A percentile compares a stretch with the other conserved stretches of the same genome.
These are phyloP conservation scores for Sprattus sprattus DNA, from an alignment of 2,113 vertebrate genomes.

Conservation along the genomic window DNA sequence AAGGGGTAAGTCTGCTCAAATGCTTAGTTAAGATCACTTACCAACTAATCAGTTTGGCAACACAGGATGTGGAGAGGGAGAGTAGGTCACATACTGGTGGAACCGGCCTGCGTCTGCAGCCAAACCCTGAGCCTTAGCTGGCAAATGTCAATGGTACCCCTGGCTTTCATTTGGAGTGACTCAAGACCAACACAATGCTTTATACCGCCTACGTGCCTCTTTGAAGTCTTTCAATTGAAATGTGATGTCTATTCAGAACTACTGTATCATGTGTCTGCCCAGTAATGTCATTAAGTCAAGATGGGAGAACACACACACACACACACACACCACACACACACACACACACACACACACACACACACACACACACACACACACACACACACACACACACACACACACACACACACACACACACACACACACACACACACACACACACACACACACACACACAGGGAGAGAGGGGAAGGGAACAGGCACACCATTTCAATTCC, in stretches of 20 bases:
- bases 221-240: slow-evolving; percentile 2
- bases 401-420: not conserved
- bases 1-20: too few relatives aligned
- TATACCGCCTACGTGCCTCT: not conserved
- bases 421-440: not conserved
- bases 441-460: not conserved
- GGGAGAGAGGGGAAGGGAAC: too few relatives aligned
- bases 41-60: not conserved
- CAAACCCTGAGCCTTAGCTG: not conserved
- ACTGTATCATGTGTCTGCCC: not conserved
- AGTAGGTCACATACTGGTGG: not conserved
- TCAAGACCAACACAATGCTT: slow-evolving; percentile 12
- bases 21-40: too few relatives aligned
- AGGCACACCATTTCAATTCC: too few relatives aligned
- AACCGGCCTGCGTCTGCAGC: not conserved
- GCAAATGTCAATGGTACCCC: not conserved
- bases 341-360: not conserved
- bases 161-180: not conserved
- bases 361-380: not conserved
- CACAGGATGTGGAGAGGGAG: not conserved
- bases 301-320: not conserved
- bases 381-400: not conserved
- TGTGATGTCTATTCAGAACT: not conserved
- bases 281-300: not conserved
- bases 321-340: not conserved